These are phyloP conservation scores for Perizoma affinitatum DNA, from an alignment of 2,888 invertebrate species.

Conservation along the genomic window DNA sequence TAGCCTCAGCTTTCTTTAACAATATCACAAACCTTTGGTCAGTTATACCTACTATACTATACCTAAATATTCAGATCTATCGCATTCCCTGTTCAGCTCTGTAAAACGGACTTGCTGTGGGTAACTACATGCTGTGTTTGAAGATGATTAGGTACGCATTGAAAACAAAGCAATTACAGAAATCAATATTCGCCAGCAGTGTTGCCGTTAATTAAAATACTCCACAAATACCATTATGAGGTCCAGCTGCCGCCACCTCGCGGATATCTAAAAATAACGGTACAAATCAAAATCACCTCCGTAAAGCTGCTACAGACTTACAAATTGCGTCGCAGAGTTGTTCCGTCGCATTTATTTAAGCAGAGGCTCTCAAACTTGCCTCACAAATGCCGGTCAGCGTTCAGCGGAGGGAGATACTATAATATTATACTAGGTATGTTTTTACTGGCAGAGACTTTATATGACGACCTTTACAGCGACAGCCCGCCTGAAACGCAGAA, in stretches of 20 bases:
- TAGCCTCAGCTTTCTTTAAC: too few relatives aligned
- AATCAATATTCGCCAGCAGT: constrained; percentile 31
- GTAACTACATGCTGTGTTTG: background rate
- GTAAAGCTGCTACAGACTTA: constrained; percentile 59
- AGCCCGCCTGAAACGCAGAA: too few relatives aligned
- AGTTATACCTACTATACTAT: too few relatives aligned
- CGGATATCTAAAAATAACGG: constrained; percentile 66
- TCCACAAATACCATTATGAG: constrained; percentile 43
- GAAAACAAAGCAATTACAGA: constrained; percentile 24
- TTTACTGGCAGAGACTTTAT: too few relatives aligned
- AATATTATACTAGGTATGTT: too few relatives aligned
- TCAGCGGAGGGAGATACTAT: too few relatives aligned
- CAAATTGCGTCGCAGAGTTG: constrained; percentile 53
- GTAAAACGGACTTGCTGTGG: too few relatives aligned
- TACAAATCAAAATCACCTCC: constrained; percentile 61
- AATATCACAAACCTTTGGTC: too few relatives aligned
- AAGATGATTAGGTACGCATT: background rate
- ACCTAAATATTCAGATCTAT: too few relatives aligned
- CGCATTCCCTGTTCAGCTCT: too few relatives aligned
- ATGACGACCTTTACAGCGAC: too few relatives aligned
- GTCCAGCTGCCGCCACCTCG: constrained; percentile 56
- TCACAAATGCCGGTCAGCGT: too few relatives aligned
- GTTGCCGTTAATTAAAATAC: constrained; percentile 34
- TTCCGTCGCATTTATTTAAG: constrained; percentile 9
- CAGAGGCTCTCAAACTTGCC: constrained; percentile 17